These are phyloP conservation scores for Thunnus thynnus DNA, from an alignment of 2,113 vertebrate species.

Conservation along the genomic window DNA sequence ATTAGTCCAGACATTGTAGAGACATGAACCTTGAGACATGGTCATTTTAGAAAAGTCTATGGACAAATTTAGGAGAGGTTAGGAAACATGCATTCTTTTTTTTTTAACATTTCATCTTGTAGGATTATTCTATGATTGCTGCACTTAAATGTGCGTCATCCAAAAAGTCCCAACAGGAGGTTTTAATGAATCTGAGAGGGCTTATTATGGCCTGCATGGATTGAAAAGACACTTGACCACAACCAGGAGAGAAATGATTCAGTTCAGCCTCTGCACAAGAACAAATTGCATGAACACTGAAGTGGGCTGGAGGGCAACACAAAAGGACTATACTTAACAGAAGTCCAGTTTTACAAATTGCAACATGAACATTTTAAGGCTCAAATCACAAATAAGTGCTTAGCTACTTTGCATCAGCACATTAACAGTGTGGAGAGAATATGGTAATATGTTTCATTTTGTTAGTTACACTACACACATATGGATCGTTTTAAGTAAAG, in stretches of 20 bases:
- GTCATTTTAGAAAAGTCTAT: too few relatives aligned
- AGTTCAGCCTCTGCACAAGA: background rate
- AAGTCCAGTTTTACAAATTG: background rate
- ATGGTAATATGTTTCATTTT: background rate
- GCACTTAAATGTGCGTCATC: slow-evolving; percentile 1
- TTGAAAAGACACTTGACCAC: slow-evolving; percentile 30
- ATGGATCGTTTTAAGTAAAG: background rate
- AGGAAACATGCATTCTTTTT: background rate
- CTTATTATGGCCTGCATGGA: slow-evolving; percentile 28
- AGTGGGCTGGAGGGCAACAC: background rate
- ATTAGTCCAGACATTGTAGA: too few relatives aligned
- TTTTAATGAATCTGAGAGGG: slow-evolving; percentile 21
- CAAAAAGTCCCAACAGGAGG: background rate
- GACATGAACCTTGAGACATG: too few relatives aligned
- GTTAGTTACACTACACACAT: background rate
- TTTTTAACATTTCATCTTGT: background rate
- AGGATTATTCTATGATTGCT: background rate
- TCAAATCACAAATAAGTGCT: background rate
- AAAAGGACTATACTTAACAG: too few relatives aligned
- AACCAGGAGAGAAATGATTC: slow-evolving; percentile 9
- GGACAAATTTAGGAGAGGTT: background rate
- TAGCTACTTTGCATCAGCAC: background rate
- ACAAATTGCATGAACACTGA: background rate
- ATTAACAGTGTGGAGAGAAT: background rate
- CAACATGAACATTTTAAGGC: slow-evolving; percentile 16